Evolutionary conservation across 30 jellyfish, hydroid and myxozoan species (phyloP), one percentile per base, ranked within the genome.

Genomic region (Nemopilema nomurai): DNA sequence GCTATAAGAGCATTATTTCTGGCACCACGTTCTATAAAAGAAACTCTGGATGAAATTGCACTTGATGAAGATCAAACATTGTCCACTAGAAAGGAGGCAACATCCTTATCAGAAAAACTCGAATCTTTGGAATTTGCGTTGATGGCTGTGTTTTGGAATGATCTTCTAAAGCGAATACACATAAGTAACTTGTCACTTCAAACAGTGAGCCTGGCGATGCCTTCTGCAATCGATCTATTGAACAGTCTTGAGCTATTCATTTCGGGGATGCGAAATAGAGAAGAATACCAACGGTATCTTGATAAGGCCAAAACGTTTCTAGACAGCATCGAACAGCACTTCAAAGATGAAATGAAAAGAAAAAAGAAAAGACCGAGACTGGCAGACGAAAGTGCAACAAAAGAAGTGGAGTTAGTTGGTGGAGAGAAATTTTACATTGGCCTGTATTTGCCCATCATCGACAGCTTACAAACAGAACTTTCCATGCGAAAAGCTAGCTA

Each of bases 1-100:
- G 95, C 95, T 25, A 86, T 65, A 24, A 78, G 74, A 57, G 95
- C 90, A 51, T 53, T 86, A 16, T 72, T 75, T 8, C 33, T 16
- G 53, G 91, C 78, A 18, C 67, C 69, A n/a, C 23, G 31, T 73
- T 31, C 84, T 1, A 69, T 83, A 17, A 49, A 70, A 24, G 77
- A 53, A 69, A n/a, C 92, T 52, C 52, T 21, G 41, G 86, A 62
- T 24, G 92, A 73, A 52, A 31, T 70, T 18, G 84, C 87, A 1
- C 31, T 20, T 1, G 78, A 69, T 83, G 86, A 83, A 69, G 92
- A 83, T 33, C 73, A 83, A 75, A 83, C 84, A 83, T 41, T 75
- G 69, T 62, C 24, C 57, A 83, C 92, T 0, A 83, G 77, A 69
- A 6, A 83, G 52, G 92, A 70, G 19, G 87, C 88, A 16, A 51